phyloP scores from a whole-genome alignment of 92 coral and sea anemone species.

The Epizoanthus illoricatus region DNA sequence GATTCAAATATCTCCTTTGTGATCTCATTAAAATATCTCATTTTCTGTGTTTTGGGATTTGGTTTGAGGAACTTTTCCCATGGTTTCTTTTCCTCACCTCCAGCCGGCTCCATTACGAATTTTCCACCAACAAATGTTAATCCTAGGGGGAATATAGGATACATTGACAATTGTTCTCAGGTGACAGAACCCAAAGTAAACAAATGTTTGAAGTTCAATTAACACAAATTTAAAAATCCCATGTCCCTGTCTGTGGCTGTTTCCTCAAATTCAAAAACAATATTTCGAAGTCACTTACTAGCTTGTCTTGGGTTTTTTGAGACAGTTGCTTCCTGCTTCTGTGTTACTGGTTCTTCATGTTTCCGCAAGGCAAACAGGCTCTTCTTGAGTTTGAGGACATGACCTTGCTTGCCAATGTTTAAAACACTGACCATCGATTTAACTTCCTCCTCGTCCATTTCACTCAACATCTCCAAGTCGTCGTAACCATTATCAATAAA shows the following conservation, averaged over 20 bases:
- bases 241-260: slow-evolving; percentile 11
- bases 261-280: slow-evolving; percentile 10
- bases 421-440: background rate
- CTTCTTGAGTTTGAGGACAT: slow-evolving; percentile 22
- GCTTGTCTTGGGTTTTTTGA: slow-evolving; percentile 15
- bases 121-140: slow-evolving; percentile 8
- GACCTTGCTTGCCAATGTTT: slow-evolving; percentile 31
- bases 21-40: slow-evolving; percentile 25
- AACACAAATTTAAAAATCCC: background rate
- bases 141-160: background rate
- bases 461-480: slow-evolving; percentile 15
- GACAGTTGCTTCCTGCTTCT: slow-evolving; percentile 21
- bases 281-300: slow-evolving; percentile 6
- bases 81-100: slow-evolving; percentile 18
- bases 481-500: slow-evolving; percentile 1
- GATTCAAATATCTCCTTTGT: slow-evolving; percentile 30
- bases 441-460: slow-evolving; percentile 6
- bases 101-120: slow-evolving; percentile 21
- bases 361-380: slow-evolving; percentile 17
- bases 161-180: background rate
- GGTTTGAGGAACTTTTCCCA: slow-evolving; percentile 27
- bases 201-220: slow-evolving; percentile 7
- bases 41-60: slow-evolving; percentile 31
- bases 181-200: slow-evolving; percentile 13
- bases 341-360: slow-evolving; percentile 21